These are phyloP conservation scores for Menura novaehollandiae DNA, from an alignment of 2,113 vertebrate genomes.

Conservation along the genomic window DNA sequence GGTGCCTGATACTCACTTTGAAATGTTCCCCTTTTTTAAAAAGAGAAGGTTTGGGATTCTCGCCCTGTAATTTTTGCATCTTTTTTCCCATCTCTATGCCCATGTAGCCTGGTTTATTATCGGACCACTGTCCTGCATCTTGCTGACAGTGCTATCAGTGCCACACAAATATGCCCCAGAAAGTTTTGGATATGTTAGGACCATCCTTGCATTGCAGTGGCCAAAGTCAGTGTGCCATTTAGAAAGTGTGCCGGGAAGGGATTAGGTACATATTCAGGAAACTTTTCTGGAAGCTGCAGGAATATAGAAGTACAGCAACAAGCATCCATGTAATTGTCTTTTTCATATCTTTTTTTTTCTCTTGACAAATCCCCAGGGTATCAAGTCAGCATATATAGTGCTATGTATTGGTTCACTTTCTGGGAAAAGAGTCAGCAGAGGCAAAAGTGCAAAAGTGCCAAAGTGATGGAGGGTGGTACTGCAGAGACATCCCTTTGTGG, in stretches of 20 bases:
- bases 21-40: background rate
- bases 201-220: background rate
- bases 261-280: background rate
- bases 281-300: background rate
- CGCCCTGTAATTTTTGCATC: background rate
- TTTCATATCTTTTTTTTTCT: background rate
- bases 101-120: background rate
- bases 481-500: background rate
- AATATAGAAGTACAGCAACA: background rate
- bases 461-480: background rate
- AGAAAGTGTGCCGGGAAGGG: background rate
- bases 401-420: background rate
- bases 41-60: background rate
- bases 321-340: background rate
- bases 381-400: background rate
- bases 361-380: background rate
- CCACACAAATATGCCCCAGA: background rate
- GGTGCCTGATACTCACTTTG: background rate
- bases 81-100: background rate
- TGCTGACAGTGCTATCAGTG: background rate
- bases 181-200: background rate
- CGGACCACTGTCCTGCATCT: rapidly evolving
- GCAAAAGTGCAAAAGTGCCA: background rate
- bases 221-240: background rate
- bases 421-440: background rate